phyloP scores from a whole-genome alignment of 2,797 vertebrate genomes.

The Tympanoctomys barrerae region DNA sequence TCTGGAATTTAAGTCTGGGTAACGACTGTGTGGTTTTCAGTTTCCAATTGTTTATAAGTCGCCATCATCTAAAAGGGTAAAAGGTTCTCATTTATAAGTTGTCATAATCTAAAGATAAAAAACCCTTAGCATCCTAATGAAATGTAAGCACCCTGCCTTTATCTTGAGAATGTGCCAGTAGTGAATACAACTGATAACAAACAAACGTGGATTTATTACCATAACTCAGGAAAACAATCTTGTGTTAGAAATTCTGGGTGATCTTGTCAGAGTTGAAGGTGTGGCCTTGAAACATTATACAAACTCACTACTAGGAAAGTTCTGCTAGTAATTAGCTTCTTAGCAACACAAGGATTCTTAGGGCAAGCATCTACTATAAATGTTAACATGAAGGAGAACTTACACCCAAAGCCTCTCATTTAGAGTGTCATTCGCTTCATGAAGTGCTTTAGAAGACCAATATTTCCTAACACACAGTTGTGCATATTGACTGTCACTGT shows the following conservation, averaged over 20 bases:
- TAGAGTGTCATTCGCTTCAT: constrained; percentile 37
- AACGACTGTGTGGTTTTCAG: constrained; percentile 74
- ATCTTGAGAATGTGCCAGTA: constrained; percentile 71
- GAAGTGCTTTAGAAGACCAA: constrained; percentile 42
- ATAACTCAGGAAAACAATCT: constrained; percentile 78
- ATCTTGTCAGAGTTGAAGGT: constrained; percentile 34
- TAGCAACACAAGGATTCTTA: constrained; percentile 68
- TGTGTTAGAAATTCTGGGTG: constrained; percentile 77
- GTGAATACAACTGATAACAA: constrained; percentile 78
- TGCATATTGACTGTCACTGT: constrained; percentile 49
- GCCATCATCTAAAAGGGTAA: constrained; percentile 17
- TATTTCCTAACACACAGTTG: constrained; percentile 55
- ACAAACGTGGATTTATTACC: constrained; percentile 72
- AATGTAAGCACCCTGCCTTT: constrained; percentile 60
- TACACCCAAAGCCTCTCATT: not conserved
- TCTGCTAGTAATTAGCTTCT: constrained; percentile 73
- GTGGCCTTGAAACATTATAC: constrained; percentile 62
- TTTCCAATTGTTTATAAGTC: constrained; percentile 55
- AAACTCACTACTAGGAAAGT: constrained; percentile 69
- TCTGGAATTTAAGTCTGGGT: constrained; percentile 76
- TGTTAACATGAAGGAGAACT: constrained; percentile 64
- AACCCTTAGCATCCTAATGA: constrained; percentile 55
- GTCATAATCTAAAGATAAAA: not conserved
- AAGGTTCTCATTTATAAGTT: too few species aligned
- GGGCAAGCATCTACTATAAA: constrained; percentile 56